Conservation (phyloP, 2,888 invertebrate species). For the Tachina fera region DNA sequence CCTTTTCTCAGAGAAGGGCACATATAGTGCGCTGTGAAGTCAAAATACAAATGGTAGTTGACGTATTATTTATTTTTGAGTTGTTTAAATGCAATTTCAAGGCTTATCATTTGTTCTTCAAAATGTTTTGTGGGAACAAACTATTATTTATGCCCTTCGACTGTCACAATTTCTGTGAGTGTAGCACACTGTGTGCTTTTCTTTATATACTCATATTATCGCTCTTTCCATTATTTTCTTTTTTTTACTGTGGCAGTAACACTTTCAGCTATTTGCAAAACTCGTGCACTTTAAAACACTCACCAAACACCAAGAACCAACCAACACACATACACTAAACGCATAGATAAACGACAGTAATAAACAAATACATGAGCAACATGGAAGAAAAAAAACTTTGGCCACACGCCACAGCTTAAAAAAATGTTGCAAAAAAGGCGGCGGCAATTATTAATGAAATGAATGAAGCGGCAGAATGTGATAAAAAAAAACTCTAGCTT, state of each 20-base stretch:
- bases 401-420: conserved; percentile 65
- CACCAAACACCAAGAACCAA: not conserved
- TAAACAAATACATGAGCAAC: conserved; percentile 34
- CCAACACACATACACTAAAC: not conserved
- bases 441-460: conserved; percentile 71
- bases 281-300: conserved; percentile 19
- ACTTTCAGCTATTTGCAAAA: conserved; percentile 57
- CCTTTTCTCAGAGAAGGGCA: too few relatives aligned
- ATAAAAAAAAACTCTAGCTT: conserved; percentile 57
- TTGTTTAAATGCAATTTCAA: too few relatives aligned
- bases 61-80: too few relatives aligned
- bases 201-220: not conserved
- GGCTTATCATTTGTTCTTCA: not conserved
- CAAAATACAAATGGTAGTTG: too few relatives aligned
- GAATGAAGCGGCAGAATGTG: conserved; percentile 48
- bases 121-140: not conserved
- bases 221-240: conserved; percentile 9
- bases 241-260: conserved; percentile 55
- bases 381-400: conserved; percentile 53
- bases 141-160: not conserved
- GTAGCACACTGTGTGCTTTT: conserved; percentile 12
- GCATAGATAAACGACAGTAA: conserved; percentile 46
- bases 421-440: conserved; percentile 50
- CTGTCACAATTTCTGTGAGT: conserved; percentile 4
- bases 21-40: too few relatives aligned